phyloP scores from a whole-genome alignment of 2,797 vertebrate genomes.

The Tarsius wallacei region DNA sequence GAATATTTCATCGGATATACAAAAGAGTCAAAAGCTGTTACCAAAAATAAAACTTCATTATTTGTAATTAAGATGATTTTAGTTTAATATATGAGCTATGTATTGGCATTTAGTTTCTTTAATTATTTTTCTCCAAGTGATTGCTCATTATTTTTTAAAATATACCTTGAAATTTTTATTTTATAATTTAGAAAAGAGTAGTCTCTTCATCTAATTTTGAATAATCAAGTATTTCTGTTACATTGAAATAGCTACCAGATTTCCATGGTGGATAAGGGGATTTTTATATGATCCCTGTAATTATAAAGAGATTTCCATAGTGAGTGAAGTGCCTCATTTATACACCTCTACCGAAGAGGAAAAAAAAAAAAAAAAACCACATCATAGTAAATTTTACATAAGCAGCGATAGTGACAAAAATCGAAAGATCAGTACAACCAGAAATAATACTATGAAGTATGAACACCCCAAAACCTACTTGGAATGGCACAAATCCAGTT shows the following conservation, averaged over 20 bases:
- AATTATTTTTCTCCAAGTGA: slow-evolving; percentile 64
- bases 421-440: neutral
- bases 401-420: slow-evolving; percentile 53
- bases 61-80: slow-evolving; percentile 60
- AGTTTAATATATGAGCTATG: slow-evolving; percentile 42
- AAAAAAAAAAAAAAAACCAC: neutral
- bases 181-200: slow-evolving; percentile 59
- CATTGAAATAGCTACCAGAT: slow-evolving; percentile 77
- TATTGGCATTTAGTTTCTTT: slow-evolving; percentile 19
- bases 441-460: neutral
- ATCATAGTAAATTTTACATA: slow-evolving; percentile 65
- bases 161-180: slow-evolving; percentile 50
- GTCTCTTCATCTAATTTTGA: slow-evolving; percentile 70
- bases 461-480: neutral
- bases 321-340: slow-evolving; percentile 70
- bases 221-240: slow-evolving; percentile 78
- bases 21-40: slow-evolving; percentile 15
- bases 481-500: slow-evolving; percentile 24
- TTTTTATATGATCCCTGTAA: slow-evolving; percentile 82
- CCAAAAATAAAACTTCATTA: slow-evolving; percentile 30
- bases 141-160: slow-evolving; percentile 63
- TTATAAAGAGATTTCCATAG: slow-evolving; percentile 84
- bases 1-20: neutral
- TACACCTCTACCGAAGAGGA: slow-evolving; percentile 35
- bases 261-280: slow-evolving; percentile 80